A percentile compares a stretch with the other conserved stretches of the same genome.
Evolutionary conservation across 1,140 invertebrate genomes (phyloP).

Genomic region (Aricia agestis): DNA sequence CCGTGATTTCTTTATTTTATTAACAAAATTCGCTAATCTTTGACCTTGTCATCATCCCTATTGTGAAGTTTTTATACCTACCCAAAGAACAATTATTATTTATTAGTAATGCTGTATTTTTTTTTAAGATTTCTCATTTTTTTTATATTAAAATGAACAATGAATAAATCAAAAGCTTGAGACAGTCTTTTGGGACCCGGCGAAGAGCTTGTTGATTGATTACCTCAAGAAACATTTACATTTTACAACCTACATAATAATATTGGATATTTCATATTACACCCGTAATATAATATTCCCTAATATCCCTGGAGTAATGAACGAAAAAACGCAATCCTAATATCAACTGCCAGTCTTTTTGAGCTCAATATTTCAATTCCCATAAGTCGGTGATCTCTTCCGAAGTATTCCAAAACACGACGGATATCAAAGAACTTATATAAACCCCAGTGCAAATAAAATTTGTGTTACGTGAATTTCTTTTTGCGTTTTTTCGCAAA

Average conservation of each 20-base stretch:
- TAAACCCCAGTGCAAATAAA: not conserved
- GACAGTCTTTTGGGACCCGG: not conserved
- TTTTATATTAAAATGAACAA: not conserved
- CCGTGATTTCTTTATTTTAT: too few species aligned
- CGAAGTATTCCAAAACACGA: not conserved
- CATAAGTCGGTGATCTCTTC: not conserved
- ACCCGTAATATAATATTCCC: not conserved
- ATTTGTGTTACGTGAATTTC: not conserved
- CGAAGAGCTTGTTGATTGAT: not conserved
- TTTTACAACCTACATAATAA: not conserved
- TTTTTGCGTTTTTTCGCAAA: not conserved
- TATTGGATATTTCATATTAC: not conserved
- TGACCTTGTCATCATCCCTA: too few species aligned
- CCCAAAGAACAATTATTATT: too few species aligned
- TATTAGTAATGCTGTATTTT: not conserved
- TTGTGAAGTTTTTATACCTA: too few species aligned
- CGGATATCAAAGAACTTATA: not conserved
- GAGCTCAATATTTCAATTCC: not conserved
- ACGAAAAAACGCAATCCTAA: not conserved
- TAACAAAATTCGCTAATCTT: too few species aligned
- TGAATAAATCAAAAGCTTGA: not conserved
- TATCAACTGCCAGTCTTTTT: not conserved
- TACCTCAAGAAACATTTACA: not conserved
- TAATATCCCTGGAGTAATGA: not conserved
- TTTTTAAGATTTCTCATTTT: not conserved